A percentile compares a stretch with the other conserved stretches of the same genome.
phyloP scores from a whole-genome alignment of 2,113 vertebrate species.

The Hylia prasina region DNA sequence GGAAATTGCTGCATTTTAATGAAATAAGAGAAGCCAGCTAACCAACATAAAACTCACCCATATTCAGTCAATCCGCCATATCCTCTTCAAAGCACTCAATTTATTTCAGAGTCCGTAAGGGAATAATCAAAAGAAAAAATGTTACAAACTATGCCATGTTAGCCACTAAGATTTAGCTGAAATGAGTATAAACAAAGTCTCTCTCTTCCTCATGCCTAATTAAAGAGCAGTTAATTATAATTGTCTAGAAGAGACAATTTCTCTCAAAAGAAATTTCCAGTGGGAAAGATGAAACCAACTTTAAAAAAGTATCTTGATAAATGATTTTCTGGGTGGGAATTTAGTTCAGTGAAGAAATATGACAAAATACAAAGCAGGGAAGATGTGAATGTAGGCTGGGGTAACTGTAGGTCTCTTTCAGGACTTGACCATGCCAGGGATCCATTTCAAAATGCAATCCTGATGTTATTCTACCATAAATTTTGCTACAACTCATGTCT shows the following conservation, averaged over 20 bases:
- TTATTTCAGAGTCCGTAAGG: not conserved
- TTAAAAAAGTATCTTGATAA: not conserved
- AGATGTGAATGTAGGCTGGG: not conserved
- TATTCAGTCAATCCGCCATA: not conserved
- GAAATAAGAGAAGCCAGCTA: not conserved
- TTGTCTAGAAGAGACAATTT: not conserved
- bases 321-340: not conserved
- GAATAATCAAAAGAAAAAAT: conserved; percentile 1
- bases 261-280: not conserved
- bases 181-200: not conserved
- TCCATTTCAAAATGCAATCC: not conserved
- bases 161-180: not conserved
- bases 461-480: not conserved
- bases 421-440: not conserved
- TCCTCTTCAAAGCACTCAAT: not conserved
- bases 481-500: not conserved
- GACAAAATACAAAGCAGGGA: not conserved
- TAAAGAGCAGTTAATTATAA: not conserved
- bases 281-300: not conserved
- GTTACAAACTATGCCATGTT: not conserved
- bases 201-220: not conserved
- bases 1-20: not conserved
- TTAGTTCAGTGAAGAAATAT: not conserved
- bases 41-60: not conserved
- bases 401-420: not conserved